phyloP scores from a whole-genome alignment of 2,888 invertebrate genomes.

The Melanophora roralis region DNA sequence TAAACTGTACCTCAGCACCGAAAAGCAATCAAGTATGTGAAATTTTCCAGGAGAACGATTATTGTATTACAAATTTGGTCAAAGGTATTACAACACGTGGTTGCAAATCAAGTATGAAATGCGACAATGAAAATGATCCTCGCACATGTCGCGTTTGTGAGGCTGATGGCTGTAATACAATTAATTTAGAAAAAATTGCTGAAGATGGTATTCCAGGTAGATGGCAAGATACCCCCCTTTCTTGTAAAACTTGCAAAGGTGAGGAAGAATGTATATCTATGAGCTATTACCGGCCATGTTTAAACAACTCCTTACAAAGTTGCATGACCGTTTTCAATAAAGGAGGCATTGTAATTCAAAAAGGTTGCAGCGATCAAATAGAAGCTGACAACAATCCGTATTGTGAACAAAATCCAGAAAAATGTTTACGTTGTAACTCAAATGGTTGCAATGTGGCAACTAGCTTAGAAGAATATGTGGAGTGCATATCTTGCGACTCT shows the following conservation, averaged over 20 bases:
- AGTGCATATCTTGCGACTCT: slow-evolving; percentile 71
- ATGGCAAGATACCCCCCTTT: slow-evolving; percentile 72
- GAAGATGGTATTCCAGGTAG: slow-evolving; percentile 70
- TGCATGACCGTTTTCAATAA: slow-evolving; percentile 71
- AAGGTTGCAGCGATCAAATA: slow-evolving; percentile 69
- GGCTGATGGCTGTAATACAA: slow-evolving; percentile 68
- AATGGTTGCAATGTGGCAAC: slow-evolving; percentile 72
- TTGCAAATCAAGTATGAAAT: slow-evolving; percentile 69
- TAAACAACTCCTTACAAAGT: slow-evolving; percentile 66
- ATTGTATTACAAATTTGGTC: slow-evolving; percentile 68
- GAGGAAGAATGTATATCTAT: slow-evolving; percentile 59
- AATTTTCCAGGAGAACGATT: slow-evolving; percentile 66
- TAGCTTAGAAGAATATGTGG: slow-evolving; percentile 66
- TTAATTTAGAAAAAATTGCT: slow-evolving; percentile 65
- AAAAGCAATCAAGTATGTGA: slow-evolving; percentile 68
- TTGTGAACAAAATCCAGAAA: slow-evolving; percentile 66
- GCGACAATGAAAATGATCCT: slow-evolving; percentile 66
- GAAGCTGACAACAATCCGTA: slow-evolving; percentile 57
- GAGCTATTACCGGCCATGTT: slow-evolving; percentile 62
- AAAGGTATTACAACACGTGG: slow-evolving; percentile 70
- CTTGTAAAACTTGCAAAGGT: slow-evolving; percentile 67
- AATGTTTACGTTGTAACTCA: slow-evolving; percentile 73
- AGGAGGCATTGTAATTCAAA: slow-evolving; percentile 65
- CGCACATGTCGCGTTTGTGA: slow-evolving; percentile 69
- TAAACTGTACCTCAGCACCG: slow-evolving; percentile 67